phyloP scores from a whole-genome alignment of 2,888 invertebrate genomes.

The Hololepta plana region DNA sequence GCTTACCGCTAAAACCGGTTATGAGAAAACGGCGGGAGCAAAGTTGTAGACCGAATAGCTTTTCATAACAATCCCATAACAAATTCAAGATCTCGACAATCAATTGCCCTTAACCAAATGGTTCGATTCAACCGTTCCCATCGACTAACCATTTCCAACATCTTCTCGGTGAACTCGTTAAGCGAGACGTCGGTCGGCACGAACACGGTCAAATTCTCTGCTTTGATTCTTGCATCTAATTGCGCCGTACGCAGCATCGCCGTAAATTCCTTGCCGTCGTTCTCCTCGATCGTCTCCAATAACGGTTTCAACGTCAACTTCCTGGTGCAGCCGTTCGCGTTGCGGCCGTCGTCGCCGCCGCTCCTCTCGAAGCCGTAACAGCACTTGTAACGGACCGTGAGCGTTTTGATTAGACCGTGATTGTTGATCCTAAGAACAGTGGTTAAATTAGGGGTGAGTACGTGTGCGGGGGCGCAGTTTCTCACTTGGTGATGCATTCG shows the following conservation, averaged over 20 bases:
- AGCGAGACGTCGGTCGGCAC: slow-evolving; percentile 44
- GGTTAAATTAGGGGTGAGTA: slow-evolving; percentile 1
- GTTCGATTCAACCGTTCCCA: neutral
- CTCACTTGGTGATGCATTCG: slow-evolving; percentile 33
- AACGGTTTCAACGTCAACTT: slow-evolving; percentile 37
- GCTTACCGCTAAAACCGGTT: too few species aligned
- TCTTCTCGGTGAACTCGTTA: slow-evolving; percentile 32
- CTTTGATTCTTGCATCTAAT: slow-evolving; percentile 29
- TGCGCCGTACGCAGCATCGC: slow-evolving; percentile 32
- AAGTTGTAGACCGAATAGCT: too few species aligned
- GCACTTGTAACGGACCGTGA: slow-evolving; percentile 44
- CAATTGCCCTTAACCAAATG: too few species aligned
- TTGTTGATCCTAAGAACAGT: slow-evolving; percentile 30
- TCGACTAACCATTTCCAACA: slow-evolving; percentile 31
- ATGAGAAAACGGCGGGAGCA: too few species aligned
- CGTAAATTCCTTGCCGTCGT: slow-evolving; percentile 39
- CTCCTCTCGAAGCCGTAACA: slow-evolving; percentile 43
- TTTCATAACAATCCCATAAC: too few species aligned
- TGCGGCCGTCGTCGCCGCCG: slow-evolving; percentile 16
- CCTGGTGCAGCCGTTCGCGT: slow-evolving; percentile 20
- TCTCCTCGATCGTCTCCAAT: slow-evolving; percentile 33
- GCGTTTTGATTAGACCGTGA: slow-evolving; percentile 39
- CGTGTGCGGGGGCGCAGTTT: too few species aligned
- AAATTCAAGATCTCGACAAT: too few species aligned
- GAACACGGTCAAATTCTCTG: slow-evolving; percentile 40